Evolutionary conservation across 2,888 invertebrate species (phyloP), one percentile per base, ranked within the genome.

Genomic region (Candidula unifasciata): DNA sequence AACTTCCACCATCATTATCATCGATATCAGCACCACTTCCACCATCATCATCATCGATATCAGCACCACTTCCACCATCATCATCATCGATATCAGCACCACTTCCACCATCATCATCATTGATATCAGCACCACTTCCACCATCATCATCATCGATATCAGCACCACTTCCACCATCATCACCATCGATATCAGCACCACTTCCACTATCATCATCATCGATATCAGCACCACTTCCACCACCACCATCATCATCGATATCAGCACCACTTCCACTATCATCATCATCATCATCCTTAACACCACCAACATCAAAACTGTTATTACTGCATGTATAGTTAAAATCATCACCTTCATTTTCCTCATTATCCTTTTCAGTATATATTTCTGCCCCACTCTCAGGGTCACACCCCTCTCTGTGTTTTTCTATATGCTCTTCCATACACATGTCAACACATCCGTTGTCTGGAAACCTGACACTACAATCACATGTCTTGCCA

Each of bases 251-350:
- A 64, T n/a, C 21, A 66, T 66, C 66, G 5, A 8, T 3, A 27
- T 33, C 33, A 27, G 30, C 5, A 13, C n/a, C 35, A 78, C 30
- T 30, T 3, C 24, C 5, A 18, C 2, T 30, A 21, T 68, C 80
- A 52, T 52, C 44, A 79, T n/a, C 68, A 68, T 13, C 79, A 44
- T 66, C n/a, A n/a, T n/a, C n/a, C n/a, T n/a, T n/a, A n/a, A n/a
- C n/a, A n/a, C n/a, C n/a, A n/a, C n/a, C n/a, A n/a, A n/a, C 66
- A 16, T 68, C 66, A 18, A n/a, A 16, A 30, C 18, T 18, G 18
- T 33, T 35, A 2, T 69, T 69, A 27, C 69, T 69, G 16, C 6
- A 18, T 5, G 5, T 33, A 33, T 0, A 5, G 24, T 35, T 16
- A 69, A 33, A 18, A 18, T 69, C 33, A 16, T 2, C 24, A 73